phyloP scores from a whole-genome alignment of 2,113 vertebrate genomes.

The Hylia prasina region DNA sequence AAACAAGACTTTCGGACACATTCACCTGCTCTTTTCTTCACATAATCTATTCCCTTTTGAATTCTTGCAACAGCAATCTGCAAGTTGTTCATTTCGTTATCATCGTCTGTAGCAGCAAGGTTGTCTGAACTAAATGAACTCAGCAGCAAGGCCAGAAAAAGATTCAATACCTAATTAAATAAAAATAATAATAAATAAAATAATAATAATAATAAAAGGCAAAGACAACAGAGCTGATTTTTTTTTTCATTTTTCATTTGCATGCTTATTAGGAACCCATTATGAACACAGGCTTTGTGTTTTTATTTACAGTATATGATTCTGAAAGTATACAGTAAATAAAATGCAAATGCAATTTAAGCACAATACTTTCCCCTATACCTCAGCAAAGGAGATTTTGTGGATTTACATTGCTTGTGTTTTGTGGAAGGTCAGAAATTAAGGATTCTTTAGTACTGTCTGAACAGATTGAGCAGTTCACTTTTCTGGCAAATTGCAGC shows the following conservation, averaged over 20 bases:
- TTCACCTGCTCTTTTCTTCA: slow-evolving; percentile 74
- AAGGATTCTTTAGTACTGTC: not conserved
- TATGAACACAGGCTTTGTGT: not conserved
- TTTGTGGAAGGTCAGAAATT: not conserved
- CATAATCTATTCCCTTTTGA: slow-evolving; percentile 75
- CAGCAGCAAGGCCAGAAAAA: slow-evolving; percentile 93
- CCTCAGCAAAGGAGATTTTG: not conserved
- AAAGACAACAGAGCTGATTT: not conserved
- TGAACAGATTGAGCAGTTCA: not conserved
- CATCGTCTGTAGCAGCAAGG: slow-evolving; percentile 82
- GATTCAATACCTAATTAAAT: slow-evolving; percentile 84
- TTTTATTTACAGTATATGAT: fast-evolving
- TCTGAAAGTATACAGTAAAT: not conserved
- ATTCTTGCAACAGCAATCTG: slow-evolving; percentile 89
- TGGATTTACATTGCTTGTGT: not conserved
- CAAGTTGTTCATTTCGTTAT: slow-evolving; percentile 88
- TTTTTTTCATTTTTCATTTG: not conserved
- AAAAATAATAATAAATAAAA: too few species aligned
- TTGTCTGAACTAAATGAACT: slow-evolving; percentile 98
- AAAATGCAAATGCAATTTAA: not conserved
- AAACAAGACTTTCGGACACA: slow-evolving; percentile 73
- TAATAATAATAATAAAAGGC: too few species aligned
- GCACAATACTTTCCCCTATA: not conserved
- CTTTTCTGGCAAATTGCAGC: not conserved
- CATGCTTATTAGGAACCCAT: not conserved